These are phyloP conservation scores for Australoheros facetus DNA, from an alignment of 2,797 vertebrate species.

Conservation along the genomic window DNA sequence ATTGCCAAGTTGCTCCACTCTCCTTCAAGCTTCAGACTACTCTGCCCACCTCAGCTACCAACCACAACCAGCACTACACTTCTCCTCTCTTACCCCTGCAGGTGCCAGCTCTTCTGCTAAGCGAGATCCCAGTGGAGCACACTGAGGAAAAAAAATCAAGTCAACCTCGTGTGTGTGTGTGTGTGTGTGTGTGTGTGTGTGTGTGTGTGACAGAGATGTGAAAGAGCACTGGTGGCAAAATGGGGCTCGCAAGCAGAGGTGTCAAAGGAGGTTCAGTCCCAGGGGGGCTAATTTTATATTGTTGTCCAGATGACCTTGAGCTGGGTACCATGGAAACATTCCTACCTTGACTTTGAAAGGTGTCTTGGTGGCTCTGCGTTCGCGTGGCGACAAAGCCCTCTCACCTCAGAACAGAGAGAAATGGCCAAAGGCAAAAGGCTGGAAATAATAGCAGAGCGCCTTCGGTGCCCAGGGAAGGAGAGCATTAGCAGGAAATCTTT, in stretches of 20 bases:
- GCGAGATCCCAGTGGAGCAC: conserved; percentile 63
- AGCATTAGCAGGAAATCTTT: conserved; percentile 77
- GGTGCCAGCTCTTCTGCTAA: conserved; percentile 74
- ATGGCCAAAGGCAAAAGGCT: conserved; percentile 72
- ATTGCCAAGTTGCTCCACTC: conserved; percentile 69
- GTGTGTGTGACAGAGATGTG: conserved; percentile 58
- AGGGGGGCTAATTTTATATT: conserved; percentile 72
- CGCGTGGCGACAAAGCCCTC: conserved; percentile 68
- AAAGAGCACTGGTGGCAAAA: conserved; percentile 69
- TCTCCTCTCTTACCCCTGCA: conserved; percentile 56
- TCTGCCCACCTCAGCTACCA: conserved; percentile 39
- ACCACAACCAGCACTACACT: conserved; percentile 10
- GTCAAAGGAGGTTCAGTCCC: conserved; percentile 69
- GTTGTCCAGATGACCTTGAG: conserved; percentile 77
- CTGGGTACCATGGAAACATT: conserved; percentile 73
- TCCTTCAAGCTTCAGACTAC: conserved; percentile 79
- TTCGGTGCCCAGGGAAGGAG: conserved; percentile 58
- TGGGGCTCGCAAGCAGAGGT: conserved; percentile 59
- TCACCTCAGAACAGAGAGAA: conserved; percentile 73
- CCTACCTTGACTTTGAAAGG: conserved; percentile 62
- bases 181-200: conserved; percentile 26
- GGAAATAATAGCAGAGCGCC: conserved; percentile 71
- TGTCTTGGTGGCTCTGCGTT: conserved; percentile 60
- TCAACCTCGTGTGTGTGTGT: conserved; percentile 50
- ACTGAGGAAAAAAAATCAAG: conserved; percentile 55